Evolutionary conservation across 2,113 vertebrate genomes (phyloP).

Genomic region (Cyanistes caeruleus): DNA sequence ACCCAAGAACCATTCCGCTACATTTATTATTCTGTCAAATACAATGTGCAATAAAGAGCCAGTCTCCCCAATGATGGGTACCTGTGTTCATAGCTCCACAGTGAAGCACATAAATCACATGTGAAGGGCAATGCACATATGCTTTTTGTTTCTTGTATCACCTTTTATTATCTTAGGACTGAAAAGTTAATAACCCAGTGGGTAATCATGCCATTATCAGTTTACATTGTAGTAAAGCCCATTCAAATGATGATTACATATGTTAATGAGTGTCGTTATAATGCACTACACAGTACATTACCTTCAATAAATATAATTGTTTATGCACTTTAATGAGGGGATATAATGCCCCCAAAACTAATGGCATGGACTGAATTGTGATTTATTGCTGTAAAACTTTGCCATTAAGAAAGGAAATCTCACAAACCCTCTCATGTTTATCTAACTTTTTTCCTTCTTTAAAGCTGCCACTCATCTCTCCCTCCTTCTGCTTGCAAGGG

Average conservation of each 20-base stretch:
- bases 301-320: slow-evolving; percentile 91
- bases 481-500: slow-evolving; percentile 68
- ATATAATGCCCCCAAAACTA: slow-evolving; percentile 84
- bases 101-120: slow-evolving; percentile 67
- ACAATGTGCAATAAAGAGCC: slow-evolving; percentile 66
- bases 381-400: slow-evolving; percentile 84
- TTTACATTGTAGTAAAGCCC: slow-evolving; percentile 86
- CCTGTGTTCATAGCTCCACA: slow-evolving; percentile 58
- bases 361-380: slow-evolving; percentile 84
- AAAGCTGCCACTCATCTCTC: slow-evolving; percentile 77
- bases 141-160: slow-evolving; percentile 77
- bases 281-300: slow-evolving; percentile 87
- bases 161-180: slow-evolving; percentile 83
- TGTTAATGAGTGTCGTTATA: slow-evolving; percentile 87
- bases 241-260: slow-evolving; percentile 87
- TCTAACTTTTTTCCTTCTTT: slow-evolving; percentile 71
- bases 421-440: slow-evolving; percentile 76
- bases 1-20: slow-evolving; percentile 40
- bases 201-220: slow-evolving; percentile 86
- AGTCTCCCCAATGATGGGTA: slow-evolving; percentile 45
- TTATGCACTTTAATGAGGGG: slow-evolving; percentile 86
- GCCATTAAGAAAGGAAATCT: slow-evolving; percentile 79
- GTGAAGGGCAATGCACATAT: slow-evolving; percentile 61
- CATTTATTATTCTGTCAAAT: slow-evolving; percentile 69
- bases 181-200: slow-evolving; percentile 86